Conservation (phyloP, 2,113 vertebrate species). For the Panthera tigris region DNA sequence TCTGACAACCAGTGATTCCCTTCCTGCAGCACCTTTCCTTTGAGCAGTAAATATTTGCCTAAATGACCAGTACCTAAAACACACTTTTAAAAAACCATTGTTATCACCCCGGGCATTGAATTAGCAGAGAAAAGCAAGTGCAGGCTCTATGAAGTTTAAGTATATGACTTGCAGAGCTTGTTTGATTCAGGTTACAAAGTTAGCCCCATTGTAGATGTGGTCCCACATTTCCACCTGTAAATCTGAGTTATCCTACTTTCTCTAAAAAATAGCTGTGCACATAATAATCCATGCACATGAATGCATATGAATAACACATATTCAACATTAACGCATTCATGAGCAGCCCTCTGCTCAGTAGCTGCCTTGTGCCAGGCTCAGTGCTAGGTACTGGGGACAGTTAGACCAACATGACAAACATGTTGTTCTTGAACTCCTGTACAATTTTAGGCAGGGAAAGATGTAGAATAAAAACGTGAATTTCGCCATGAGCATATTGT, state of each 20-base stretch:
- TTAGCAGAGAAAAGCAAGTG: neutral
- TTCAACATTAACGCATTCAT: neutral
- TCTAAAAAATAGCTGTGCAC: neutral
- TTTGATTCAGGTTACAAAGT: neutral
- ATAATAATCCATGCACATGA: neutral
- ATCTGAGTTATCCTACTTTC: neutral
- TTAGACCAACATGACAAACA: neutral
- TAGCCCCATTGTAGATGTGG: neutral
- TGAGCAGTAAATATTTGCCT: neutral
- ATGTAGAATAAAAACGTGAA: neutral
- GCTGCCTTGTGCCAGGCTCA: neutral
- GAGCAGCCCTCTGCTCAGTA: neutral
- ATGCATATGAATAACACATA: neutral
- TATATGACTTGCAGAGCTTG: neutral
- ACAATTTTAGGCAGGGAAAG: neutral
- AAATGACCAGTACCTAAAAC: neutral
- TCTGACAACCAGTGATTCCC: neutral
- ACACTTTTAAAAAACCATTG: neutral
- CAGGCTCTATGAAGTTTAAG: neutral
- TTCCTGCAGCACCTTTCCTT: neutral
- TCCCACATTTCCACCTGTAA: neutral
- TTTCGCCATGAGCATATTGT: neutral
- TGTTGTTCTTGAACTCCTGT: neutral
- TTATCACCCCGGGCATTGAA: neutral
- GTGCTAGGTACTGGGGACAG: neutral